Evolutionary conservation across 2,113 vertebrate genomes (phyloP).

Genomic region (Pseudonaja textilis): DNA sequence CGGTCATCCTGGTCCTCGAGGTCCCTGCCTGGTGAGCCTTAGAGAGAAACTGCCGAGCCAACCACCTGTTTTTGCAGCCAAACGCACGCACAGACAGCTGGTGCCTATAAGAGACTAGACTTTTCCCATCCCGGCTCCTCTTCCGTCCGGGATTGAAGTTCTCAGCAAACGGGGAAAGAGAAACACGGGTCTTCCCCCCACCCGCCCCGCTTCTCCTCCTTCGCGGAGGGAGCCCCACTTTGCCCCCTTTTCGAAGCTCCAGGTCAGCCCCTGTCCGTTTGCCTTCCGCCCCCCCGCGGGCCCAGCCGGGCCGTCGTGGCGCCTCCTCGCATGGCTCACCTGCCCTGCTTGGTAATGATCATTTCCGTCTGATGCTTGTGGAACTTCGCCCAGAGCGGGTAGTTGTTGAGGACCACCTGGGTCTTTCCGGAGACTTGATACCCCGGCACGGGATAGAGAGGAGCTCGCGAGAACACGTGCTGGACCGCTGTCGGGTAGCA

Average conservation of each 20-base stretch:
- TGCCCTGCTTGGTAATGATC: conserved; percentile 97
- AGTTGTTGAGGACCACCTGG: conserved; percentile 89
- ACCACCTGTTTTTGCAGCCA: background rate
- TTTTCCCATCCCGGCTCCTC: background rate
- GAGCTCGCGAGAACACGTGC: conserved; percentile 73
- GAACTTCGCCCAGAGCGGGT: conserved; percentile 94
- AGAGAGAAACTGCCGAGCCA: background rate
- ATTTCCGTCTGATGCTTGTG: conserved; percentile 97
- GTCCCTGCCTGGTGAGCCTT: background rate
- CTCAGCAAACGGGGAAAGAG: background rate
- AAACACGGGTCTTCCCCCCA: background rate
- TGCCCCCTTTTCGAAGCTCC: background rate
- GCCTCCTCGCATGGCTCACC: conserved; percentile 73
- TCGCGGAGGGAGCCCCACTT: background rate
- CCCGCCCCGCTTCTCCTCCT: background rate
- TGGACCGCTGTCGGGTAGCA: conserved; percentile 62
- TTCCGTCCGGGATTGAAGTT: background rate
- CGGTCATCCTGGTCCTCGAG: background rate
- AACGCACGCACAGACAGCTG: background rate
- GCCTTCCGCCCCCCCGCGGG: background rate
- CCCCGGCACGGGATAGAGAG: conserved; percentile 72
- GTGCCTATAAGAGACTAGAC: background rate
- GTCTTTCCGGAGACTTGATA: conserved; percentile 87
- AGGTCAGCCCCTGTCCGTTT: too few species aligned
- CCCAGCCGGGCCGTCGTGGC: background rate